Percentiles rank a stretch among this genome's conserved stretches.
phyloP scores from a whole-genome alignment of 2,113 vertebrate genomes.

The Myotis brandtii region DNA sequence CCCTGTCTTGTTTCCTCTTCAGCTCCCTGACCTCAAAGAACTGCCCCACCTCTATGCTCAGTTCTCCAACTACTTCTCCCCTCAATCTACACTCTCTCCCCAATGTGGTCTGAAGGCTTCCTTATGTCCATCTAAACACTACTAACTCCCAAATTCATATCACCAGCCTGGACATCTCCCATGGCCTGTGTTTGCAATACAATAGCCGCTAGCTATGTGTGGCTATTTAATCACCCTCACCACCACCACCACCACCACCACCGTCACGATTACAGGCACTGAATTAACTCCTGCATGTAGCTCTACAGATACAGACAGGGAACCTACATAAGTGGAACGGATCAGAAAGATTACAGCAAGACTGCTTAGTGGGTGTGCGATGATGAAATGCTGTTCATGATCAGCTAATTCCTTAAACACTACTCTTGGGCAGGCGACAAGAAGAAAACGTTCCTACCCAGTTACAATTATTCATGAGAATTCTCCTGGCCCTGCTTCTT shows the following conservation, averaged over 20 bases:
- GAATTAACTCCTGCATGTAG: not conserved
- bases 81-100: not conserved
- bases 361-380: not conserved
- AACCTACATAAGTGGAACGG: not conserved
- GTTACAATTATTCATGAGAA: slow-evolving; percentile 79
- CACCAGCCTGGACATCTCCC: not conserved
- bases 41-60: not conserved
- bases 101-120: not conserved
- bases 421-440: slow-evolving; percentile 26
- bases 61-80: not conserved
- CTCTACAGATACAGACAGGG: not conserved
- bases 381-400: not conserved
- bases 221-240: not conserved
- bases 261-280: not conserved
- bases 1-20: not conserved
- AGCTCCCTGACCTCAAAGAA: not conserved
- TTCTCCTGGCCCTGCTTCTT: slow-evolving; percentile 63
- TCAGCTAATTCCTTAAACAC: slow-evolving; percentile 63
- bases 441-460: slow-evolving; percentile 69
- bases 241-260: not conserved
- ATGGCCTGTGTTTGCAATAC: not conserved
- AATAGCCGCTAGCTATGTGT: not conserved
- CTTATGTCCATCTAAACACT: not conserved
- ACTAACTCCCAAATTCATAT: not conserved
- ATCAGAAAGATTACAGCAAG: not conserved